Percentiles rank a stretch among this genome's conserved stretches.
Conservation (phyloP, 2,888 invertebrate genomes). For the Metopia argyrocephala region DNA sequence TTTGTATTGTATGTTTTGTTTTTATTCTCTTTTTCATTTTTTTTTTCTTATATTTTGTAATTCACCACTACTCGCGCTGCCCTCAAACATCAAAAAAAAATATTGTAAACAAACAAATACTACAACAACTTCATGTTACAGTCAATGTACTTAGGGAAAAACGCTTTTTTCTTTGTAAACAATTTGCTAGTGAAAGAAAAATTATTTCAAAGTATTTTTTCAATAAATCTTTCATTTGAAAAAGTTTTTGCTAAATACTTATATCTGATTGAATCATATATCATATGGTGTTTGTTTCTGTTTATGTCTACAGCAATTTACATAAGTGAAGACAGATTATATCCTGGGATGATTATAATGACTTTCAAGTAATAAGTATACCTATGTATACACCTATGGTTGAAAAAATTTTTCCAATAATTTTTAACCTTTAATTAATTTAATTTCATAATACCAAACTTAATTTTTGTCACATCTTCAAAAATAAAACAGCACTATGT, state of each 20-base stretch:
- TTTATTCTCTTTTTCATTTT: not conserved
- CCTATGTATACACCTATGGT: no score
- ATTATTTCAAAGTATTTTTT: not conserved
- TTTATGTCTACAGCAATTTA: no score
- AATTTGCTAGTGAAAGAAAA: not conserved
- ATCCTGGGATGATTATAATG: no score
- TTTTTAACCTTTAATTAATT: no score
- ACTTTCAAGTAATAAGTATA: no score
- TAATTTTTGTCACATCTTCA: no score
- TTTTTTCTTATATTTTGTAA: not conserved
- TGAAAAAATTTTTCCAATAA: no score
- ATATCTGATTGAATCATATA: not conserved
- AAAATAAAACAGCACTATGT: no score
- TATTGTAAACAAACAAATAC: constrained; percentile 36
- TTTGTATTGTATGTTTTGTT: not conserved
- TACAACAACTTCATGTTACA: not conserved
- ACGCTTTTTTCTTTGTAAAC: constrained; percentile 4
- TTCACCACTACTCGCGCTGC: not conserved
- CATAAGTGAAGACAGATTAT: no score
- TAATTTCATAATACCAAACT: no score
- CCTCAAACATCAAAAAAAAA: not conserved
- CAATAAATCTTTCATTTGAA: constrained; percentile 16
- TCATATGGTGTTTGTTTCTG: not conserved
- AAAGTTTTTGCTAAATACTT: constrained; percentile 5
- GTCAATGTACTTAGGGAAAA: not conserved